Evolutionary conservation across 1,140 invertebrate species (phyloP), one percentile per base, ranked within the genome.

Genomic region (Drosophila athabasca): DNA sequence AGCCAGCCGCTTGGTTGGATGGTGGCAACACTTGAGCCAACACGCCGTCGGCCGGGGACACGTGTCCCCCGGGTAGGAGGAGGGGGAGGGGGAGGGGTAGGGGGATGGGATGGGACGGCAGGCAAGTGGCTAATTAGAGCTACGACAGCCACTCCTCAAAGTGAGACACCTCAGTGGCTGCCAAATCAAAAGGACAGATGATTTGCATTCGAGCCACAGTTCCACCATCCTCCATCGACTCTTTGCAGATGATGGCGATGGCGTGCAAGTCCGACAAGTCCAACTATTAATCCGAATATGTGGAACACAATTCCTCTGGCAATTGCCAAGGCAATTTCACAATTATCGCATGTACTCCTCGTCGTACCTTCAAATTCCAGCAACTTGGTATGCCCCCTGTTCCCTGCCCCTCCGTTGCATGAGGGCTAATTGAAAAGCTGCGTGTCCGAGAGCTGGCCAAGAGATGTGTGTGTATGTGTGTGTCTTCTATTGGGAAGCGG

Each of bases 341-440:
- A 75, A 76, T 66, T 76, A 76, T 80, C 67, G 59, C 59, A 77
- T 74, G 64, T 62, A 26, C 24, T 26, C 24, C 24, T 26, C 24
- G 24, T 26, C 24, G 24, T 26, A 61, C 35, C 52, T 73, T 62
- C 13, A 61, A 70, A 64, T 75, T 83, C 70, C 69, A 70, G 53
- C 31, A 59, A 62, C 57, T 66, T 76, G 69, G n/a, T n/a, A n/a
- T n/a, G n/a, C n/a, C 62, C 68, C 72, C 72, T 73, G 69, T 61
- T 53, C 50, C 19, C 22, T 39, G 4, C 26, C n/a, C 24, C 24
- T 11, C 8, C 9, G 22, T 62, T 29, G 50, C 79, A 75, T 80
- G 79, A 76, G 52, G n/a, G 62, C 64, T 82, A 81, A 81, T 81
- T 82, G 79, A 81, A 82, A 77, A 82, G 49, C 55, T 82, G 79